Evolutionary conservation across 2,113 vertebrate species (phyloP), one percentile per base, ranked within the genome.

Genomic region (Lutjanus erythropterus): DNA sequence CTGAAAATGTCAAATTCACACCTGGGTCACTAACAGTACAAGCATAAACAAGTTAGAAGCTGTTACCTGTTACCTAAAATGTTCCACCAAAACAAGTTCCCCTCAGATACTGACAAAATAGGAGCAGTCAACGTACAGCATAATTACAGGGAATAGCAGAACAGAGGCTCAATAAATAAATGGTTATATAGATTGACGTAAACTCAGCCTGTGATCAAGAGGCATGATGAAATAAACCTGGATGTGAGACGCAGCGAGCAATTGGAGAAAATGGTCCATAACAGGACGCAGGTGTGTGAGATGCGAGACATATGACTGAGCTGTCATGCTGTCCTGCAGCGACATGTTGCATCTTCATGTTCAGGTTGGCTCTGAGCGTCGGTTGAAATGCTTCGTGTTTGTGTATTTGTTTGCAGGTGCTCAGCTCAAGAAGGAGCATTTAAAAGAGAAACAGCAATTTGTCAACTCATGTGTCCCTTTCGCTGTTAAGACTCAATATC

Each of bases 371-470:
- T 71, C 64, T 55, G 52, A 35, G 53, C 15, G 9, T 41, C 44
- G 46, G 44, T 77, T 77, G n/a, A 87, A 84, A 73, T 35, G 21
- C 46, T 50, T 12, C 12, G 21, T 33, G 39, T 52, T 1, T 4
- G 1, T 35, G 58, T 59, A n/a, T 71, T 16, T 62, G 66, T 25
- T 9, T 46, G 58, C 16, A 44, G n/a, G 6, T 9, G 2, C 41
- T 61, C 21, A 2, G 23, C 56, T 35, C 42, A 41, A 59, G 35
- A 41, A 6, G 33, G 42, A 80, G 19, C 41, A 47, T 75, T 84
- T 70, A 39, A 67, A 70, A 53, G 25, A 60, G 50, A 62, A 66
- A 80, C 60, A 29, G 55, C 71, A 50, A 81, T 89, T 75, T 84
- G 58, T 72, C 73, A 56, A 41, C 64, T 70, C 18, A 14, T 41